Percentiles rank a stretch among this genome's conserved stretches.
phyloP scores from a whole-genome alignment of 2,113 vertebrate genomes.

The Mystacornis crossleyi region DNA sequence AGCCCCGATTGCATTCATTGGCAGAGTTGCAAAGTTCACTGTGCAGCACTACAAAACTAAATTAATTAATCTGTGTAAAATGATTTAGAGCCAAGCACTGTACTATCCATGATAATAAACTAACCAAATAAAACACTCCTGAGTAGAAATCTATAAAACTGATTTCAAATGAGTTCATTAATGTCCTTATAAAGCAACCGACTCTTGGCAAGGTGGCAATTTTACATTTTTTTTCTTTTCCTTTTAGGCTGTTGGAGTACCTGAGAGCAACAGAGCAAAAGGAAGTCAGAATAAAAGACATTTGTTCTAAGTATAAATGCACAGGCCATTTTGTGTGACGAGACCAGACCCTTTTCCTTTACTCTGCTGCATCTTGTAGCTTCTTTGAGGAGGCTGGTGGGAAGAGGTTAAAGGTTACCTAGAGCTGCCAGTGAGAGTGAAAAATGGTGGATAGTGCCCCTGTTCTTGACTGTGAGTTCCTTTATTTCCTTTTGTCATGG shows the following conservation, averaged over 20 bases:
- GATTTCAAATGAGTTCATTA: not conserved
- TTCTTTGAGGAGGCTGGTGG: conserved; percentile 73
- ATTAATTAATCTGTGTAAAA: not conserved
- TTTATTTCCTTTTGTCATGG: conserved; percentile 68
- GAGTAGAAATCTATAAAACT: not conserved
- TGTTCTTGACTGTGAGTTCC: conserved; percentile 47
- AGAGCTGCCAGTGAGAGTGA: conserved; percentile 69
- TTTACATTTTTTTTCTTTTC: not conserved
- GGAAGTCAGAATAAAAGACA: conserved; percentile 26
- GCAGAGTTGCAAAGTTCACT: not conserved
- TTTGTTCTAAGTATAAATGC: conserved; percentile 34
- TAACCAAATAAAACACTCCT: not conserved
- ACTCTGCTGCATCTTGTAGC: conserved; percentile 64
- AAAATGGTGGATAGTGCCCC: conserved; percentile 66
- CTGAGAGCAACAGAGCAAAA: conserved; percentile 8
- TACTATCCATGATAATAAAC: not conserved
- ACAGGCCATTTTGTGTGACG: not conserved
- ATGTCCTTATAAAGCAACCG: not conserved
- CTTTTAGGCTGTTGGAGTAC: not conserved
- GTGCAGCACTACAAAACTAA: not conserved
- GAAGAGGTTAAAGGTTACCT: conserved; percentile 74
- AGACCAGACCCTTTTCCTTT: conserved; percentile 4
- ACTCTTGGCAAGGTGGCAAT: not conserved
- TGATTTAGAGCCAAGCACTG: not conserved
- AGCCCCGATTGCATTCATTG: fast-evolving